A percentile compares a stretch with the other conserved stretches of the same genome.
These are phyloP conservation scores for Tipula lateralis DNA, from an alignment of 2,888 invertebrate genomes.

Conservation along the genomic window DNA sequence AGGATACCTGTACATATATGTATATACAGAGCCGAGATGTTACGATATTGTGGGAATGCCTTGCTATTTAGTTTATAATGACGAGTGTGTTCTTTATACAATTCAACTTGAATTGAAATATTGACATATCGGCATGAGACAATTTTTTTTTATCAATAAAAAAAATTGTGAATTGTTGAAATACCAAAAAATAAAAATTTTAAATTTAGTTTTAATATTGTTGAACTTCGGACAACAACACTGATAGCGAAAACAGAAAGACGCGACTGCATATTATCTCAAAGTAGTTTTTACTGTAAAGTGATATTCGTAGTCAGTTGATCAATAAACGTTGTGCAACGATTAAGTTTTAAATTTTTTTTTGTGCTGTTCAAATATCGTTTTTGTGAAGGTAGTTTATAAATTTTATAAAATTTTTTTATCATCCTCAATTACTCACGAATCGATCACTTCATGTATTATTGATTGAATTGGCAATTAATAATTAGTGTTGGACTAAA, in stretches of 20 bases:
- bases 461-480: too few relatives aligned
- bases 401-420: not conserved
- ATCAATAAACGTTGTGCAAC: not conserved
- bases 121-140: not conserved
- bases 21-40: not conserved
- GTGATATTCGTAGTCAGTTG: too few relatives aligned
- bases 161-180: not conserved
- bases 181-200: not conserved
- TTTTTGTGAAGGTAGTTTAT: not conserved
- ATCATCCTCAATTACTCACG: too few relatives aligned
- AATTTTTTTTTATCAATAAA: not conserved
- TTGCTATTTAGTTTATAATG: not conserved
- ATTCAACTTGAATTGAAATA: not conserved
- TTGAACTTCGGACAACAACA: not conserved
- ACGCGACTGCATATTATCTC: not conserved
- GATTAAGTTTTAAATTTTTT: not conserved
- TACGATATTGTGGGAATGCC: not conserved
- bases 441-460: too few relatives aligned
- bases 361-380: too few relatives aligned
- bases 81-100: not conserved
- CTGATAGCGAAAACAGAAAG: not conserved
- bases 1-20: too few relatives aligned
- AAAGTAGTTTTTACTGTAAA: not conserved
- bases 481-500: too few relatives aligned
- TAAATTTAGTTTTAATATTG: not conserved